Percentiles rank a stretch among this genome's conserved stretches.
Evolutionary conservation across 2,113 vertebrate genomes (phyloP).

Genomic region (Choloepus hoffmanni): DNA sequence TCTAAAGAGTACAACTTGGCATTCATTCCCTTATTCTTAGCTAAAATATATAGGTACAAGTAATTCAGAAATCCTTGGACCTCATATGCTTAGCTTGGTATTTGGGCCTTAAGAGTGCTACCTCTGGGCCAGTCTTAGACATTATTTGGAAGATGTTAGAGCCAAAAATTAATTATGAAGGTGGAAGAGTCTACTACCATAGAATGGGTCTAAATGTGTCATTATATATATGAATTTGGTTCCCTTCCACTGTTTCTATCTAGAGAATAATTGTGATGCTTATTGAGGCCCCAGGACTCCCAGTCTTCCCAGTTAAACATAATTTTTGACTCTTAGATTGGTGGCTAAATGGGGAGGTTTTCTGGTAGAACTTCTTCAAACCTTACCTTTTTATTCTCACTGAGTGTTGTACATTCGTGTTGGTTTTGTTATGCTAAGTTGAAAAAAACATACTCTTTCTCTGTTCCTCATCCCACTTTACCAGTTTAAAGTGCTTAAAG

Average conservation of each 20-base stretch:
- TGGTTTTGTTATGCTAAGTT: neutral
- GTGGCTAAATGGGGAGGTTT: neutral
- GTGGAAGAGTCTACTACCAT: neutral
- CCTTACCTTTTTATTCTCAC: neutral
- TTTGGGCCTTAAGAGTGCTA: neutral
- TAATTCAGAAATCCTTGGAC: conserved; percentile 1
- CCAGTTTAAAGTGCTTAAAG: neutral
- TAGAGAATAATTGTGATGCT: neutral
- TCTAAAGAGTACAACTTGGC: neutral
- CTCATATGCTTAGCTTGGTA: neutral
- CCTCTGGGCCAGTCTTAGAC: neutral
- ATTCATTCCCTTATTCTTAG: neutral
- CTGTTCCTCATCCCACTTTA: conserved; percentile 11
- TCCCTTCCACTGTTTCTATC: neutral
- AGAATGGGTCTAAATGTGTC: neutral
- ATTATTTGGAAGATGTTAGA: neutral
- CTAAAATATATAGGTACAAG: neutral
- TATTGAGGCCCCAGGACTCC: neutral
- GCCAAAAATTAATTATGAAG: neutral
- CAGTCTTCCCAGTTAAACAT: conserved; percentile 11
- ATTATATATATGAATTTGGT: neutral
- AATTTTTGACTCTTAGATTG: neutral
- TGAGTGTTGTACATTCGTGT: neutral
- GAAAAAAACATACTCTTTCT: neutral
- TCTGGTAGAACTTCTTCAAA: neutral